Percentiles rank a stretch among this genome's conserved stretches.
Evolutionary conservation across 2,113 vertebrate genomes (phyloP).

Genomic region (Halichoerus grypus): DNA sequence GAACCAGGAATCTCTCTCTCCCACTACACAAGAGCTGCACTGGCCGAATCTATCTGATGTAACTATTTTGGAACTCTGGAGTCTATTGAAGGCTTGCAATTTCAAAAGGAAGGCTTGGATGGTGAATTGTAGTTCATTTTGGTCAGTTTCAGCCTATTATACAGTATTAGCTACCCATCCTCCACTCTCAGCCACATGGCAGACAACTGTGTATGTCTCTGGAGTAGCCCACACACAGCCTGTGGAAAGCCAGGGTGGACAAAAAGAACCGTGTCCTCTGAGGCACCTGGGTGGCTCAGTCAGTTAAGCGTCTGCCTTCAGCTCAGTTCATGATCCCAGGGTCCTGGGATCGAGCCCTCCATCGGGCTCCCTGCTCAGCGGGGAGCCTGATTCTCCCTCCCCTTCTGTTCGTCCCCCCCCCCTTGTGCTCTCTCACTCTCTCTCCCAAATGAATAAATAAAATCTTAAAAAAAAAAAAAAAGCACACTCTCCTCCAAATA

Average conservation of each 20-base stretch:
- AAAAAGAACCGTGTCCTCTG: neutral
- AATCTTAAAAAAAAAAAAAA: no score
- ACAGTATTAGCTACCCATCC: neutral
- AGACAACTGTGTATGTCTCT: neutral
- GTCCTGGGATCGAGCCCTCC: no score
- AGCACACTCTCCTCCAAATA: neutral
- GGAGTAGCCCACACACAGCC: neutral
- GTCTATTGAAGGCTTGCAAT: neutral
- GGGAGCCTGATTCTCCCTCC: no score
- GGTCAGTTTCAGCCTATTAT: neutral
- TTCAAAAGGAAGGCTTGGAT: neutral
- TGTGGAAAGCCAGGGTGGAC: neutral
- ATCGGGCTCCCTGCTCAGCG: no score
- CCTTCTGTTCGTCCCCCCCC: no score
- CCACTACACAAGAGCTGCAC: neutral
- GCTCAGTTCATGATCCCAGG: no score
- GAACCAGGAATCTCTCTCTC: neutral
- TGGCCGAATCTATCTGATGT: neutral
- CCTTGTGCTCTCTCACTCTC: no score
- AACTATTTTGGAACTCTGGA: neutral
- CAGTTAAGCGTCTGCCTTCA: no score
- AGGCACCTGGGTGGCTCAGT: no score
- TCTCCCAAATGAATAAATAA: no score
- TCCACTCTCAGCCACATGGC: neutral
- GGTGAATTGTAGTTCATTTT: neutral